Base-by-base conservation (phyloP, 2,888 invertebrate genomes). In the Pseudoips prasinana region DNA sequence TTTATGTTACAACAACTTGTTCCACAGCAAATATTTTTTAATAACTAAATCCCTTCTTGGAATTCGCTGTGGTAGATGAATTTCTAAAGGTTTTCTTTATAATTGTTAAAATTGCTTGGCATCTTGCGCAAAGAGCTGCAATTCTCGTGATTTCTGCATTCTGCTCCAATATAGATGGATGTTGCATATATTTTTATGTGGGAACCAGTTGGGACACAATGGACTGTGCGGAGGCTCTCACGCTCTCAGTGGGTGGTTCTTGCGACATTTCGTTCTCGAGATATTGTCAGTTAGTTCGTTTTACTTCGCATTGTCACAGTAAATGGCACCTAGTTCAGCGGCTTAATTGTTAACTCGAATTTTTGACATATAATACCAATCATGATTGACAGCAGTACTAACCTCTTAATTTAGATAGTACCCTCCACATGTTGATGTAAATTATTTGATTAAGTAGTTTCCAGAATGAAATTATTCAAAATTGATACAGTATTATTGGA, bases 201-300 rank as follows among this genome's bases (percentile, higher is more conserved):
- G 66, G 85, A 85, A 85, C 69, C 41, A 52, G 64, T 68, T 69
- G 65, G 56, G 64, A 66, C 66, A 85, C 84, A 83, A 85, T 85
- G 58, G 60, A 31, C 29, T 49, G 33, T 22, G 29, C 31, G 36
- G 39, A 38, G 51, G 52, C 63, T 86, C 85, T 65, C 86, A 84
- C 86, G 84, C 79, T 79, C 76, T 73, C 75, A 35, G 72, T 70
- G 66, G 44, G 67, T 64, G 74, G 71, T 71, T 73, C 81, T 86
- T 86, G 77, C 85, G 73, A 83, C 79, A 85, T 72, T 74, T 39
- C 29, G 35, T 46, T 58, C 51, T 60, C 58, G 51, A 51, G 43
- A 59, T 51, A 57, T 57, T 63, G 62, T 59, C 61, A 59, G 58
- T 59, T n/a, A 43, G 50, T 46, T 63, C 46, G 46, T 55, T 5